Evolutionary conservation across 64 coral and sea anemone genomes (phyloP).

Genomic region (Pachyseris speciosa): DNA sequence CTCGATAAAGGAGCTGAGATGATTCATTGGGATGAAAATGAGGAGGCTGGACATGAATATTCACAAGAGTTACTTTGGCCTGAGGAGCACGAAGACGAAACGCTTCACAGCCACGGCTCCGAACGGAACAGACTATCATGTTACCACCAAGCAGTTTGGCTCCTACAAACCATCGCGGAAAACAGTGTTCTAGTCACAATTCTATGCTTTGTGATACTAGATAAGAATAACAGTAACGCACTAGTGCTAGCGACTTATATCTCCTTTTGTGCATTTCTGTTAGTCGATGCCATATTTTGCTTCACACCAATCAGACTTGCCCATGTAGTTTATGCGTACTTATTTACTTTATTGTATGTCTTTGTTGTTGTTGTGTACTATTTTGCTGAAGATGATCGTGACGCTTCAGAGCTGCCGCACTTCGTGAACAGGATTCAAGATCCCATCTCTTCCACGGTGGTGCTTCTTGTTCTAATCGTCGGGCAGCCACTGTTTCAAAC

Average conservation of each 20-base stretch:
- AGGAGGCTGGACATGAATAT: background rate
- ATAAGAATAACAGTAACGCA: background rate
- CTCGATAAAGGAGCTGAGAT: background rate
- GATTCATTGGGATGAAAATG: background rate
- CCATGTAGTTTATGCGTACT: slow-evolving; percentile 11
- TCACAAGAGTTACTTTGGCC: background rate
- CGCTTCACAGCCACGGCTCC: background rate
- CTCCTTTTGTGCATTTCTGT: background rate
- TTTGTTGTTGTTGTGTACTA: background rate
- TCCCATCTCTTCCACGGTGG: background rate
- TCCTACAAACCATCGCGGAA: background rate
- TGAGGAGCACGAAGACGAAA: background rate
- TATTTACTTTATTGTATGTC: slow-evolving; percentile 19
- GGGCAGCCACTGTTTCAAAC: slow-evolving; percentile 25
- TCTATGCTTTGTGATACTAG: background rate
- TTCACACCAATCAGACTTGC: slow-evolving; percentile 25
- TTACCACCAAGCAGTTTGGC: slow-evolving; percentile 19
- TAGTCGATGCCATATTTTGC: background rate
- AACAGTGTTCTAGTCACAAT: background rate
- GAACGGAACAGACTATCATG: background rate
- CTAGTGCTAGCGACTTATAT: background rate
- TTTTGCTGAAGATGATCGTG: background rate
- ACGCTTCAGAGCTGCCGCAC: background rate
- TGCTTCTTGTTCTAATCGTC: background rate
- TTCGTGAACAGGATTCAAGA: background rate